Evolutionary conservation across 1,140 invertebrate genomes (phyloP), one percentile per base, ranked within the genome.

Genomic region (Galendromus occidentalis): DNA sequence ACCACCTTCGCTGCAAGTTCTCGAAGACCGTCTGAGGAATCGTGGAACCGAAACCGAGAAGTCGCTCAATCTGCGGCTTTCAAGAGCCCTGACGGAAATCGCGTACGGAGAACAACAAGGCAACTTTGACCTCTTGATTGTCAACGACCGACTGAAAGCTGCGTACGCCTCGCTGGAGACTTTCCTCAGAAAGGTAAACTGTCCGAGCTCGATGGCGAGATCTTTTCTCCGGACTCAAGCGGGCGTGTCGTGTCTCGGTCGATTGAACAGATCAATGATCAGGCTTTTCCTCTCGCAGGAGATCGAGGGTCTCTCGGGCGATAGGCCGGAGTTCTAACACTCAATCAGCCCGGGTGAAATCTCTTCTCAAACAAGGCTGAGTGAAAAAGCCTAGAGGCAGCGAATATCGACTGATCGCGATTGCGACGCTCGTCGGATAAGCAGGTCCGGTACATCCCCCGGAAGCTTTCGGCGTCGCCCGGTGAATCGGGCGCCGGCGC

Each of bases 21-120:
- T 64, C 39, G 86, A 93, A 74, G 76, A 82, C 66, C 80, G 94
- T 64, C 79, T 98, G 18, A 75, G 81, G 17, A 78, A 75, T 41
- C 80, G 94, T 64, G 84, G 86, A 55, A 95, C 91, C 4, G 94
- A 98, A 78, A 87, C 86, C 18, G 86, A 89, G 70, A 90, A 94
- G 67, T 85, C 84, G 68, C 74, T 98, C 2, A 73, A 80, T 66
- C 83, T 82, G 68, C 80, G 92, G 68, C 76, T 96, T 7, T 75
- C 81, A 25, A 80, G 80, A 64, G 91, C 91, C 0, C 73, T 78
- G 69, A 74, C 80, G 69, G 92, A 98, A 77, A 78, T 97, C 42
- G 81, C 84, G 73, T 97, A 86, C 79, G 85, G 85, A 67, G 78
- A 85, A 71, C 77, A 79, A 47, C 81, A 83, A 5, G 87, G 85